phyloP scores from a whole-genome alignment of 2,888 invertebrate genomes.

The Idaea aversata region DNA sequence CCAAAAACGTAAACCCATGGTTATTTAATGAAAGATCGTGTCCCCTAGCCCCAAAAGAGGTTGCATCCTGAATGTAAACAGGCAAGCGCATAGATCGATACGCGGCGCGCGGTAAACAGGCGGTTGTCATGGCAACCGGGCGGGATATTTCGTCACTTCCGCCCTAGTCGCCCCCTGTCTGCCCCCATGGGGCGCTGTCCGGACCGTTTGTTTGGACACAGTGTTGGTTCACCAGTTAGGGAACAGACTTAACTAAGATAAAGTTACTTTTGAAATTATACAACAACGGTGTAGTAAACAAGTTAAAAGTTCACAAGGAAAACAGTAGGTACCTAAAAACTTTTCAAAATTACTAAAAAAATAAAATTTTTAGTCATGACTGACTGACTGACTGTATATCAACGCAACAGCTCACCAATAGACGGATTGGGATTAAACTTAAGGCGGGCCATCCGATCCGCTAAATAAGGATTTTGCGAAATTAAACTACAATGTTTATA shows the following conservation, averaged over 20 bases:
- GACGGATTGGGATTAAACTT: too few relatives aligned
- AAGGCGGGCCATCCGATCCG: too few relatives aligned
- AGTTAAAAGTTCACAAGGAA: neutral
- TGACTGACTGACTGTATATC: too few relatives aligned
- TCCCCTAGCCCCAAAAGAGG: slow-evolving; percentile 17
- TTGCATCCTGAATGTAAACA: slow-evolving; percentile 61
- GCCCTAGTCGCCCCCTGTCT: slow-evolving; percentile 37
- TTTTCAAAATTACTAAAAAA: too few relatives aligned
- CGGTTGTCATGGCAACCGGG: slow-evolving; percentile 71
- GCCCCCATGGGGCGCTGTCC: slow-evolving; percentile 48
- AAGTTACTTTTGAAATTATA: neutral
- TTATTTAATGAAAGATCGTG: slow-evolving; percentile 24
- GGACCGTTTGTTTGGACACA: slow-evolving; percentile 36
- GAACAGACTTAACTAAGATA: neutral
- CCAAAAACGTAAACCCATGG: neutral
- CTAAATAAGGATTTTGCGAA: too few relatives aligned
- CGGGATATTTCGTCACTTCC: slow-evolving; percentile 67
- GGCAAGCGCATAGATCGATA: slow-evolving; percentile 64
- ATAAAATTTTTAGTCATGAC: too few relatives aligned
- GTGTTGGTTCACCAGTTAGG: slow-evolving; percentile 6
- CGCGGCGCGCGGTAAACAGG: slow-evolving; percentile 76
- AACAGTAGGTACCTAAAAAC: neutral
- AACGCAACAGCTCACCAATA: too few relatives aligned
- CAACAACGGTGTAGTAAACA: neutral
- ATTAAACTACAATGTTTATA: too few relatives aligned